Conservation (phyloP, 1,140 invertebrate genomes). For the Diabrotica undecimpunctata region DNA sequence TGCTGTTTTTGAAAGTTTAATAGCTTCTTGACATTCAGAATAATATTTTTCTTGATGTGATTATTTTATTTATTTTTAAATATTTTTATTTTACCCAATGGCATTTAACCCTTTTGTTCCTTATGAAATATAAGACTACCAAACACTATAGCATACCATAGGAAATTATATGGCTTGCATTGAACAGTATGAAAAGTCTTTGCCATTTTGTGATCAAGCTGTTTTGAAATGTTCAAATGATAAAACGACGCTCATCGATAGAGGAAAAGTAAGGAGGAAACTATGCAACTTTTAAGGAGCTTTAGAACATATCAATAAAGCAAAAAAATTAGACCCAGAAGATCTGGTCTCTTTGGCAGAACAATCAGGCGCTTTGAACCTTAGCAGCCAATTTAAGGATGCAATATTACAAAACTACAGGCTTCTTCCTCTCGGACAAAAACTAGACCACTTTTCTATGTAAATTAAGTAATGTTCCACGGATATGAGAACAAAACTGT, state of each 20-base stretch:
- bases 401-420: slow-evolving; percentile 53
- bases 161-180: slow-evolving; percentile 49
- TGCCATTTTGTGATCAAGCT: slow-evolving; percentile 50
- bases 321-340: slow-evolving; percentile 49
- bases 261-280: slow-evolving; percentile 44
- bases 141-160: slow-evolving; percentile 52
- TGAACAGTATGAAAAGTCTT: slow-evolving; percentile 48
- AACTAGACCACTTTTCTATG: slow-evolving; percentile 54
- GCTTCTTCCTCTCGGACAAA: slow-evolving; percentile 46
- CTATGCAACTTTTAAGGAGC: slow-evolving; percentile 51
- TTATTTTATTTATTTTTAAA: too few species aligned
- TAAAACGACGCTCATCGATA: slow-evolving; percentile 49
- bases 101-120: slow-evolving; percentile 32
- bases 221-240: slow-evolving; percentile 49
- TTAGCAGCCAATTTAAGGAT: slow-evolving; percentile 55
- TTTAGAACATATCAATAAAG: slow-evolving; percentile 51
- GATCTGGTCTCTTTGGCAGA: slow-evolving; percentile 51
- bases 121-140: slow-evolving; percentile 50
- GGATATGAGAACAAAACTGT: slow-evolving; percentile 38
- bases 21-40: too few species aligned
- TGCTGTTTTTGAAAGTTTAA: too few species aligned
- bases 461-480: slow-evolving; percentile 44
- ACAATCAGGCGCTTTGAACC: slow-evolving; percentile 53
- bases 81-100: neutral
- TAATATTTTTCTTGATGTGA: too few species aligned